A percentile compares a stretch with the other conserved stretches of the same genome.
These are phyloP conservation scores for Lucifuga dentata DNA, from an alignment of 2,113 vertebrate species.

Conservation along the genomic window DNA sequence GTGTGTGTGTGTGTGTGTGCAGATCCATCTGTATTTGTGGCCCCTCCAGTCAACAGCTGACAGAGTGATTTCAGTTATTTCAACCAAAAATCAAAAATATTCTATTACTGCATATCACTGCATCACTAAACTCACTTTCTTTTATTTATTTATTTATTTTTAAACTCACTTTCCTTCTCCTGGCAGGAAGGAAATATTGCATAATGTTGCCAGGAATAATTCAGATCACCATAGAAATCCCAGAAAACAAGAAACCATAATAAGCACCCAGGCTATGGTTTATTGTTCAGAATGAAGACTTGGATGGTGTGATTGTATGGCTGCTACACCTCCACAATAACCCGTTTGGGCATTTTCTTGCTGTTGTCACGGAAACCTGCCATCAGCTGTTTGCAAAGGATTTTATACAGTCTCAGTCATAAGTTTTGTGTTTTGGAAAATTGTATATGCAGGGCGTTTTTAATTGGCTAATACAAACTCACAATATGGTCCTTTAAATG, in stretches of 20 bases:
- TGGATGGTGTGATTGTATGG: conserved; percentile 18
- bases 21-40: conserved; percentile 48
- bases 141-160: no score
- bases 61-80: conserved; percentile 39
- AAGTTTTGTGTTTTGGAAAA: no score
- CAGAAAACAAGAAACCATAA: conserved; percentile 1
- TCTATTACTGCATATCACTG: no score
- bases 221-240: conserved; percentile 11
- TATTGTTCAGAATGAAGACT: conserved; percentile 18
- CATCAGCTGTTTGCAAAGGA: conserved; percentile 35
- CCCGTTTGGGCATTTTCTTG: conserved; percentile 30
- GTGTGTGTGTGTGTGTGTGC: conserved; percentile 25
- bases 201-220: not conserved
- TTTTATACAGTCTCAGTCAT: conserved; percentile 17
- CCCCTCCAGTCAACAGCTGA: conserved; percentile 50
- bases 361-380: conserved; percentile 30
- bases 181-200: conserved; percentile 1
- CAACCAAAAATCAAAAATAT: conserved; percentile 26
- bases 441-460: no score
- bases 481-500: no score
- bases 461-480: no score
- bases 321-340: conserved; percentile 24
- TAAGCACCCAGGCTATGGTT: not conserved
- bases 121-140: no score
- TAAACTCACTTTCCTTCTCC: not conserved